Percentiles rank a stretch among this genome's conserved stretches.
Evolutionary conservation across 2,113 vertebrate genomes (phyloP).

Genomic region (Microtus ochrogaster): DNA sequence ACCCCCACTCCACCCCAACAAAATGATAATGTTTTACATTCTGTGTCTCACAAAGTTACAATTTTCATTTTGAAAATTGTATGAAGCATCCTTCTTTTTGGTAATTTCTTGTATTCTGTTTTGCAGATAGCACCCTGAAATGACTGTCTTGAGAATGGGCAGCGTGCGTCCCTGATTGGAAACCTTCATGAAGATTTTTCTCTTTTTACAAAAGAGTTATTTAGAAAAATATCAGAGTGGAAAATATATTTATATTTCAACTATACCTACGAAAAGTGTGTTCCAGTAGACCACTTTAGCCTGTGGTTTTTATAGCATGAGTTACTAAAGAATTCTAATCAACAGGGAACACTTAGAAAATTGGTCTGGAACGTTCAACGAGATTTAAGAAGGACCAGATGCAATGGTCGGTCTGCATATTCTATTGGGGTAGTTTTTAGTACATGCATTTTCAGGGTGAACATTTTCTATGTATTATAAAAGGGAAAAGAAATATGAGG

Average conservation of each 20-base stretch:
- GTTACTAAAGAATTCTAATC: conserved; percentile 28
- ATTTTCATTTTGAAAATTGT: background rate
- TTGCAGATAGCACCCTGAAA: conserved; percentile 71
- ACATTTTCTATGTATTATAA: conserved; percentile 7
- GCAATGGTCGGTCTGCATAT: background rate
- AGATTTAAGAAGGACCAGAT: background rate
- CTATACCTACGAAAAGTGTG: background rate
- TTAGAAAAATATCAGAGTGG: conserved; percentile 36
- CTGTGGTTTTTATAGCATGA: conserved; percentile 10
- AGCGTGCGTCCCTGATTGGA: conserved; percentile 1
- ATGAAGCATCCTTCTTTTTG: background rate
- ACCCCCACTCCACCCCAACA: background rate
- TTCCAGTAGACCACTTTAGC: background rate
- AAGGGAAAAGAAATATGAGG: background rate
- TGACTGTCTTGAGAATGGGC: background rate
- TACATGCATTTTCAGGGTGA: background rate
- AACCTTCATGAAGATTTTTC: background rate
- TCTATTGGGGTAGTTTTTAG: conserved; percentile 19
- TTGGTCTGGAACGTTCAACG: background rate
- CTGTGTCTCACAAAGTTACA: background rate
- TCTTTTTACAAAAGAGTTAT: background rate
- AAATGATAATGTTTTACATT: background rate
- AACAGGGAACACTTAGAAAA: background rate
- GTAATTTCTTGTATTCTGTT: conserved; percentile 55
- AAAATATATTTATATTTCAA: conserved; percentile 24